These are phyloP conservation scores for Lophius piscatorius DNA, from an alignment of 2,113 vertebrate species.

Conservation along the genomic window DNA sequence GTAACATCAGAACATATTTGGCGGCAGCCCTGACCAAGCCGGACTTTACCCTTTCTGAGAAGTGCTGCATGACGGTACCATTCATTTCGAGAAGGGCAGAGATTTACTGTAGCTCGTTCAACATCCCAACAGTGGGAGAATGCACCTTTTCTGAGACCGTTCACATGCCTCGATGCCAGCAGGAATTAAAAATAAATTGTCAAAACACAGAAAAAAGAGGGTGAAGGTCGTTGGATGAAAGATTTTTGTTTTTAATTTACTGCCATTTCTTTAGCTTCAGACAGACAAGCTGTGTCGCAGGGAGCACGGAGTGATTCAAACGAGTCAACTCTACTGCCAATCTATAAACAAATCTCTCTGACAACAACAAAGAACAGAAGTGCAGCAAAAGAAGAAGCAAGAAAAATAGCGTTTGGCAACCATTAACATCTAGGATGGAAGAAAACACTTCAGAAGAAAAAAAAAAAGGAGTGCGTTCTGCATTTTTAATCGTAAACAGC, in stretches of 20 bases:
- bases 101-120: too few species aligned
- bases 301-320: conserved; percentile 77
- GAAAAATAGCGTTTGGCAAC: conserved; percentile 81
- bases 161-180: conserved; percentile 1
- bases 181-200: conserved; percentile 9
- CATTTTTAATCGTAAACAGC: conserved; percentile 76
- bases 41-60: too few species aligned
- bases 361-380: conserved; percentile 76
- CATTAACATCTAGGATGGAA: conserved; percentile 77
- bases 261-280: conserved; percentile 78
- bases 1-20: too few species aligned
- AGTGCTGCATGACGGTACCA: too few species aligned
- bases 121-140: too few species aligned
- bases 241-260: conserved; percentile 70
- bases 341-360: conserved; percentile 73
- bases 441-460: conserved; percentile 74
- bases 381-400: conserved; percentile 70
- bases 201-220: conserved; percentile 37
- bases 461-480: conserved; percentile 74
- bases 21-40: too few species aligned
- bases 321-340: conserved; percentile 70
- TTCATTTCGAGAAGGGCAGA: too few species aligned
- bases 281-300: conserved; percentile 78
- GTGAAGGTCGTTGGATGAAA: conserved; percentile 64
- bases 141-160: too few species aligned